phyloP scores from a whole-genome alignment of 2,888 invertebrate genomes.

The Caenorhabditis wallacei region DNA sequence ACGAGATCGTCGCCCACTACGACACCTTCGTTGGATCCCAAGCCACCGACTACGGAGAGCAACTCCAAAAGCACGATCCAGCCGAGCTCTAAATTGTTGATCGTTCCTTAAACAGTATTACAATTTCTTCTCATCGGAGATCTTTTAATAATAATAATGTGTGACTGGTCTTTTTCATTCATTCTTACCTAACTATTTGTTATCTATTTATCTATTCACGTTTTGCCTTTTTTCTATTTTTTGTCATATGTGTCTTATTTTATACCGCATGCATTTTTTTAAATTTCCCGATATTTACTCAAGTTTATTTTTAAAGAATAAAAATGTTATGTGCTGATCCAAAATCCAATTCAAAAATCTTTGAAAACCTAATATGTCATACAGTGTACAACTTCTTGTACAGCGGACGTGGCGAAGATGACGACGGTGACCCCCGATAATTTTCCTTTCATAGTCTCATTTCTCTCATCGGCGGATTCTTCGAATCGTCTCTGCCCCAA shows the following conservation, averaged over 20 bases:
- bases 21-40: slow-evolving; percentile 99
- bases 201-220: slow-evolving; percentile 19
- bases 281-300: slow-evolving; percentile 28
- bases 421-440: slow-evolving; percentile 54
- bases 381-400: slow-evolving; percentile 44
- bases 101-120: slow-evolving; percentile 23
- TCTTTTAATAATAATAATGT: slow-evolving; percentile 66
- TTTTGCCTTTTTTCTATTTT: slow-evolving; percentile 29
- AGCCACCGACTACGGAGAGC: slow-evolving; percentile 98
- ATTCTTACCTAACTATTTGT: slow-evolving; percentile 44
- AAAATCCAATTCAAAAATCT: neutral
- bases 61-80: slow-evolving; percentile 92
- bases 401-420: slow-evolving; percentile 42
- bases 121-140: slow-evolving; percentile 45
- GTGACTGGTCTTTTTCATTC: slow-evolving; percentile 61
- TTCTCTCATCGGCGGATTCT: slow-evolving; percentile 53
- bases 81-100: slow-evolving; percentile 79
- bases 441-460: slow-evolving; percentile 61
- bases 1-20: slow-evolving; percentile 94
- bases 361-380: neutral
- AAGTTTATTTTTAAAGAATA: slow-evolving; percentile 17
- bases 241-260: neutral
- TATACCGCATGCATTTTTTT: slow-evolving; percentile 40
- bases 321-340: slow-evolving; percentile 15
- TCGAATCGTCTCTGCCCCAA: slow-evolving; percentile 58